Evolutionary conservation across 92 coral and sea anemone genomes (phyloP).

Genomic region (Zoanthus gigantus): DNA sequence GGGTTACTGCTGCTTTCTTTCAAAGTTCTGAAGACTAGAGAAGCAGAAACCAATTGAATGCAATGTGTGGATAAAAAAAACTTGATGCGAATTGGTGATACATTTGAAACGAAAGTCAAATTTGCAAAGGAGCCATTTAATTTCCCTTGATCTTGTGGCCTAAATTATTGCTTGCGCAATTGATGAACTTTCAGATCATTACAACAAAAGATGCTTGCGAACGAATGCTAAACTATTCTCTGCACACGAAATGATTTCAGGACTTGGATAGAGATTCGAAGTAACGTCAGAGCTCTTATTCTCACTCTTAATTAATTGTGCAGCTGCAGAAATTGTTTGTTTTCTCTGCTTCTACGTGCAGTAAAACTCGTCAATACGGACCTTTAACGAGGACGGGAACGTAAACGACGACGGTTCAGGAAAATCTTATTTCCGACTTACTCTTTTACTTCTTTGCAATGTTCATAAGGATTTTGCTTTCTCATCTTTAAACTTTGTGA

Average conservation of each 20-base stretch:
- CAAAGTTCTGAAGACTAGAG: too few relatives aligned
- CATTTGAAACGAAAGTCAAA: conserved; percentile 3
- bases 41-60: too few relatives aligned
- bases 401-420: too few relatives aligned
- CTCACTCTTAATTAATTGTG: not conserved
- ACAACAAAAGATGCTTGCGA: not conserved
- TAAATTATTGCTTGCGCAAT: conserved; percentile 1
- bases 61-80: not conserved
- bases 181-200: not conserved
- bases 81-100: not conserved
- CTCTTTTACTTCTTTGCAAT: too few relatives aligned
- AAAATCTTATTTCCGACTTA: too few relatives aligned
- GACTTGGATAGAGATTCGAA: not conserved
- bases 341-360: not conserved
- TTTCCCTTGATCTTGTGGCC: not conserved
- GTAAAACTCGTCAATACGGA: not conserved
- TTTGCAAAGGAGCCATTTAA: not conserved
- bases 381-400: too few relatives aligned
- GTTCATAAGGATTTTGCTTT: too few relatives aligned
- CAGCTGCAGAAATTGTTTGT: not conserved
- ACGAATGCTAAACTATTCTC: conserved; percentile 5
- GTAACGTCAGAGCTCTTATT: not conserved
- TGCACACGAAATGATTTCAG: not conserved
- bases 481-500: too few relatives aligned
- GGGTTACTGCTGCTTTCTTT: too few relatives aligned